Conservation (phyloP, 2,113 vertebrate genomes). For the Dicaeum eximium region DNA sequence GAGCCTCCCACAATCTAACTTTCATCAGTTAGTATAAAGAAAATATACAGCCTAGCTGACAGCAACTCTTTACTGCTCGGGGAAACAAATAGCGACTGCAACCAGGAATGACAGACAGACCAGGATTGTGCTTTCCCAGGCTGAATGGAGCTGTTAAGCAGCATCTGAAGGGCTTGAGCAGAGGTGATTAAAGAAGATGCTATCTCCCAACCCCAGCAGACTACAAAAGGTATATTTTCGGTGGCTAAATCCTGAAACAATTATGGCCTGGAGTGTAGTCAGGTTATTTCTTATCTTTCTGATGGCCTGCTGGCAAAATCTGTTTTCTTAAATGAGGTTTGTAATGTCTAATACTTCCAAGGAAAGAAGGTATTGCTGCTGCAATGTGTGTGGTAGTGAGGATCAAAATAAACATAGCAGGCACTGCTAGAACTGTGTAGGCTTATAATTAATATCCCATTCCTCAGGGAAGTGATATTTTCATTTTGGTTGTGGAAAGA, state of each 20-base stretch:
- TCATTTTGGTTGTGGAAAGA: background rate
- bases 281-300: conserved; percentile 4
- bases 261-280: background rate
- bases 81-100: background rate
- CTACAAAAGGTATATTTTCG: conserved; percentile 6
- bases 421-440: background rate
- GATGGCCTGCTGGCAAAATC: background rate
- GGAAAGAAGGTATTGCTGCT: background rate
- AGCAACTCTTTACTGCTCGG: background rate
- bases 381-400: background rate
- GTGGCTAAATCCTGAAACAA: conserved; percentile 30
- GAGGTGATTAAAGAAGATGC: conserved; percentile 46
- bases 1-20: background rate
- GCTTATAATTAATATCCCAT: background rate
- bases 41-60: conserved; percentile 12
- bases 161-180: conserved; percentile 25
- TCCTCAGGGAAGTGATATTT: conserved; percentile 22
- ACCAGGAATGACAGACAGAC: conserved; percentile 6
- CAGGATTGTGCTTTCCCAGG: background rate
- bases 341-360: conserved; percentile 2
- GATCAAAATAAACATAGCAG: conserved; percentile 38
- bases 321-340: background rate
- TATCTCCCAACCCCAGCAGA: background rate
- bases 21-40: background rate
- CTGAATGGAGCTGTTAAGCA: conserved; percentile 36